phyloP scores from a whole-genome alignment of 2,888 invertebrate species.

The Lypha dubia region DNA sequence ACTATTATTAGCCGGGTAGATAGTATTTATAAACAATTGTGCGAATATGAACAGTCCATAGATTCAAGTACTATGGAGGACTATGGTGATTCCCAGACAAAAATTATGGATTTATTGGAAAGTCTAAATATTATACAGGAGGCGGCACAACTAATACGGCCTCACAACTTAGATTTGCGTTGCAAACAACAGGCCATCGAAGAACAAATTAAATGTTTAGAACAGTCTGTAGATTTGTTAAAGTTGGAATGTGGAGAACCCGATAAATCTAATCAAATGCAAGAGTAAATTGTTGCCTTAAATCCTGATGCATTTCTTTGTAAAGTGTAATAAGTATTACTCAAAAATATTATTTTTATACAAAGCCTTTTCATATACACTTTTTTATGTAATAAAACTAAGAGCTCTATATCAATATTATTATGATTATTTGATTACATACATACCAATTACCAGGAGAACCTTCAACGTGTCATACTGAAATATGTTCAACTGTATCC shows the following conservation, averaged over 20 bases:
- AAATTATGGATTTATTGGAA: slow-evolving; percentile 73
- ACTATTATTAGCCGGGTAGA: slow-evolving; percentile 73
- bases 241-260: slow-evolving; percentile 60
- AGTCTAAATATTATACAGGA: slow-evolving; percentile 67
- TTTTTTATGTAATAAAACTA: too few species aligned
- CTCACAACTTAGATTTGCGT: slow-evolving; percentile 51
- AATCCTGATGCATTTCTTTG: background rate
- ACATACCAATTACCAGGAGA: too few species aligned
- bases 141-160: slow-evolving; percentile 60
- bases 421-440: too few species aligned
- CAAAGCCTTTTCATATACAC: too few species aligned
- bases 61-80: slow-evolving; percentile 51
- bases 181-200: slow-evolving; percentile 63
- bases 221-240: slow-evolving; percentile 72
- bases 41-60: slow-evolving; percentile 70
- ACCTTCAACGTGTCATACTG: too few species aligned
- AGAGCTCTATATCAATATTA: too few species aligned
- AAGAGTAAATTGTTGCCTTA: background rate
- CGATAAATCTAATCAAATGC: slow-evolving; percentile 19
- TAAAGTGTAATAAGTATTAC: slow-evolving; percentile 1
- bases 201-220: slow-evolving; percentile 72
- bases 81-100: slow-evolving; percentile 51
- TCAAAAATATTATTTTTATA: too few species aligned
- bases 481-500: too few species aligned
- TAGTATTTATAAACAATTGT: slow-evolving; percentile 72